Conservation (phyloP, 1,140 invertebrate genomes). For the Drosophila bipectinata region DNA sequence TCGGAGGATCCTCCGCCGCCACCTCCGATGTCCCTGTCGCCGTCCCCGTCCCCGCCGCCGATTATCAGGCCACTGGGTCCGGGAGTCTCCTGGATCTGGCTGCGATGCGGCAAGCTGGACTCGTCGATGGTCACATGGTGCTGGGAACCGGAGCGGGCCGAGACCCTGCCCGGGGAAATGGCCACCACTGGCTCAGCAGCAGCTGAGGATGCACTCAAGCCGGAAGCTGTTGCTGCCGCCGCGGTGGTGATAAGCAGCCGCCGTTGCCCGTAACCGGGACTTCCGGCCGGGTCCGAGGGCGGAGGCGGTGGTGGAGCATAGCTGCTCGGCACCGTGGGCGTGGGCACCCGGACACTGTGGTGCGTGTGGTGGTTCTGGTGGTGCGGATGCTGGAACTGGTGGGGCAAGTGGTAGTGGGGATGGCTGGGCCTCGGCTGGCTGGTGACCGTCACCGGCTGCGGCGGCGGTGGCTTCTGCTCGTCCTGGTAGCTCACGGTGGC, state of each 20-base stretch:
- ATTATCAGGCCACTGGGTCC: conserved; percentile 66
- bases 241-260: conserved; percentile 33
- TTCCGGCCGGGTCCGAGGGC: conserved; percentile 13
- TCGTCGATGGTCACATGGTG: conserved; percentile 83
- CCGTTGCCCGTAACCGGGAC: conserved; percentile 24
- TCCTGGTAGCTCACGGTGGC: conserved; percentile 69
- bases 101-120: conserved; percentile 66
- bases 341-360: conserved; percentile 75
- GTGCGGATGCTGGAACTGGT: conserved; percentile 82
- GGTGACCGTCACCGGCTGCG: conserved; percentile 44
- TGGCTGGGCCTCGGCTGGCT: conserved; percentile 73
- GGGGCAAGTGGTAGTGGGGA: conserved; percentile 80
- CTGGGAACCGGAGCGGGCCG: conserved; percentile 73
- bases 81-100: conserved; percentile 36
- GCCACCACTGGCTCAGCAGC: conserved; percentile 85
- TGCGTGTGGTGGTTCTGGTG: conserved; percentile 81
- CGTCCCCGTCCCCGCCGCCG: conserved; percentile 58
- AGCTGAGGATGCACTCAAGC: conserved; percentile 8
- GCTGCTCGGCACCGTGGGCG: conserved; percentile 76
- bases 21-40: conserved; percentile 40
- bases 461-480: conserved; percentile 43
- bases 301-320: conserved; percentile 42
- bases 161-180: conserved; percentile 85
- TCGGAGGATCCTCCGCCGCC: conserved; percentile 57
- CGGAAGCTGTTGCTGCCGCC: conserved; percentile 16